Percentiles rank a stretch among this genome's conserved stretches.
Conservation (phyloP, 2,113 vertebrate species). For the Plecturocebus donacophilus region DNA sequence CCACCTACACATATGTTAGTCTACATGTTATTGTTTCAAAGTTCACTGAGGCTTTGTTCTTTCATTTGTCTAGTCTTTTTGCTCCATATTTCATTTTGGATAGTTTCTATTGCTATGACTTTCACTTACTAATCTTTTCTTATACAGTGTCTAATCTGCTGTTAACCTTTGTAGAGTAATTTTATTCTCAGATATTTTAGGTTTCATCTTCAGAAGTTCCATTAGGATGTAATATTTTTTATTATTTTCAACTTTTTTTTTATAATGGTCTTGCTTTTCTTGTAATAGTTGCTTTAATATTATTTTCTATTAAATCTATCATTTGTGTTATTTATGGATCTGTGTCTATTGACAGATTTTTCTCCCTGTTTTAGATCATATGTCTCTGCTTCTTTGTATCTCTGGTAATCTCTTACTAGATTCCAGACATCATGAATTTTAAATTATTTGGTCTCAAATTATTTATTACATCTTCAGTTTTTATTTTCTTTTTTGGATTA, state of each 20-base stretch:
- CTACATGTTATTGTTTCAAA: neutral
- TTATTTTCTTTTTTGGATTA: neutral
- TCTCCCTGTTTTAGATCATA: neutral
- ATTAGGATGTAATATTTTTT: neutral
- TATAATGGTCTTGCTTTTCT: neutral
- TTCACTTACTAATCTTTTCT: neutral
- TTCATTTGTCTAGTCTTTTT: neutral
- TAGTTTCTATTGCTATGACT: neutral
- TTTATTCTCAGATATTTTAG: neutral
- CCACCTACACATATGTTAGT: neutral
- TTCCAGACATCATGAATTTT: neutral
- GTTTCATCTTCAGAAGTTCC: neutral
- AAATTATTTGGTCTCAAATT: neutral
- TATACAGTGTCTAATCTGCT: neutral
- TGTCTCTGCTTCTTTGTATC: neutral
- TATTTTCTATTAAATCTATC: neutral
- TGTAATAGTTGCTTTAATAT: neutral
- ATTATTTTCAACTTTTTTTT: neutral
- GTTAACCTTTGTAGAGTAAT: neutral
- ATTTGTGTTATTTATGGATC: neutral
- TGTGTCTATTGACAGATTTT: neutral
- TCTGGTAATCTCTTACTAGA: neutral
- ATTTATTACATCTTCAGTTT: neutral
- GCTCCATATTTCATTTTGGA: neutral
- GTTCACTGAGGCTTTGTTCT: neutral